Evolutionary conservation across 2,888 invertebrate genomes (phyloP).

Genomic region (Ectemnius lituratus): DNA sequence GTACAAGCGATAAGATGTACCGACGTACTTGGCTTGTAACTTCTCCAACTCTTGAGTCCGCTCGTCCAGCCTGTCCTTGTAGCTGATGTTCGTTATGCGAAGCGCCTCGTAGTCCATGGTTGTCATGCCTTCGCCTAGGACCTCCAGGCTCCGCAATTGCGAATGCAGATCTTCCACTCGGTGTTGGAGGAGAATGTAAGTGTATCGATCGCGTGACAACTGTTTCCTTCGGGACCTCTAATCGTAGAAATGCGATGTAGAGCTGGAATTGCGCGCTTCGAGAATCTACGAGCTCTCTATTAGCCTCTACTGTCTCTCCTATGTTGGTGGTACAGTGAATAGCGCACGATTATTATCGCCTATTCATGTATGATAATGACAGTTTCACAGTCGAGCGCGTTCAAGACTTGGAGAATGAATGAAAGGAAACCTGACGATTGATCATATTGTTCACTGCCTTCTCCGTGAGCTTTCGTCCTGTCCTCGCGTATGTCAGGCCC

Average conservation of each 20-base stretch:
- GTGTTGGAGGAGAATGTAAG: slow-evolving; percentile 53
- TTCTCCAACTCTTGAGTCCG: slow-evolving; percentile 64
- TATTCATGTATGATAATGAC: no score
- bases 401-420: not conserved
- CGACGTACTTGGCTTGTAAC: slow-evolving; percentile 51
- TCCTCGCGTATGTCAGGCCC: slow-evolving; percentile 58
- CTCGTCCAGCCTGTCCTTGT: slow-evolving; percentile 62
- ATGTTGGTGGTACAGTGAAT: no score
- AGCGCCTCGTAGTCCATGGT: slow-evolving; percentile 63
- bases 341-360: no score
- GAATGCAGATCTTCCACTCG: slow-evolving; percentile 47
- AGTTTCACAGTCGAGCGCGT: no score
- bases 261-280: no score
- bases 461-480: slow-evolving; percentile 56
- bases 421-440: slow-evolving; percentile 60
- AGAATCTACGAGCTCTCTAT: no score
- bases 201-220: slow-evolving; percentile 54
- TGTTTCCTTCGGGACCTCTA: slow-evolving; percentile 39
- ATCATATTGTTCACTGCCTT: slow-evolving; percentile 54
- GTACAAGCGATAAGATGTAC: not conserved
- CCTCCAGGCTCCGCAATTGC: slow-evolving; percentile 50
- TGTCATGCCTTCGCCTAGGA: slow-evolving; percentile 64
- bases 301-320: no score
- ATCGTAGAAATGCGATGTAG: slow-evolving; percentile 37
- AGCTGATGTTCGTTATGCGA: slow-evolving; percentile 43